Evolutionary conservation across 92 coral and sea anemone genomes (phyloP), one percentile per base, ranked within the genome.

Genomic region (Desmophyllum pertusum): DNA sequence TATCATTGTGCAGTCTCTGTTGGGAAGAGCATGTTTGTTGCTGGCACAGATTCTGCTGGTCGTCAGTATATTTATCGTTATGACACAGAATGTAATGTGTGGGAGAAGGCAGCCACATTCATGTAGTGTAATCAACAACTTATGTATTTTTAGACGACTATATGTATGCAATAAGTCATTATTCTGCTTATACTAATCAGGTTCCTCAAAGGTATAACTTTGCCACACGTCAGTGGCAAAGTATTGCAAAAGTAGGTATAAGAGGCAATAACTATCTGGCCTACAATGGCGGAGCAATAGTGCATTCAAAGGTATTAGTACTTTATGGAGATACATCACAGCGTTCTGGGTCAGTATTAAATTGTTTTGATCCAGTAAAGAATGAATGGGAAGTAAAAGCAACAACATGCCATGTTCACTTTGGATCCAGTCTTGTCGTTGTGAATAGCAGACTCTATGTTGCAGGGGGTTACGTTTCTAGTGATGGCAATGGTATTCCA

Each of bases 361-460:
- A 73, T 17, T 73, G 78, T 15, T 73, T 73, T 45, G 78, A 73
- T 45, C 62, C 78, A 3, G n/a, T 30, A 33, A 73, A 21, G 27
- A 73, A 73, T 3, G 38, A 0, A 19, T 46, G 78, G 78, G 31
- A 73, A 19, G 6, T 25, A 2, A 73, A 45, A 45, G 63, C 40
- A 31, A 15, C 78, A 29, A 73, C 78, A 4, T 73, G 40, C 14
- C 10, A 29, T 0, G 62, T 36, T 72, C 77, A 72, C 10, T 11
- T 72, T 10, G 77, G 23, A 2, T 72, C 77, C 38, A 72, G n/a
- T 0, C 25, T 72, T 23, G 5, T 41, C 15, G 77, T 42, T 4
- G 59, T 73, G 19, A 27, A 43, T 3, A 21, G 27, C 39, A 73
- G 2, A 73, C 29, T 73, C 15, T 73, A 45, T 3, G 78, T 45